Evolutionary conservation across 2,888 invertebrate species (phyloP), one percentile per base, ranked within the genome.

Genomic region (Erebia epiphron): DNA sequence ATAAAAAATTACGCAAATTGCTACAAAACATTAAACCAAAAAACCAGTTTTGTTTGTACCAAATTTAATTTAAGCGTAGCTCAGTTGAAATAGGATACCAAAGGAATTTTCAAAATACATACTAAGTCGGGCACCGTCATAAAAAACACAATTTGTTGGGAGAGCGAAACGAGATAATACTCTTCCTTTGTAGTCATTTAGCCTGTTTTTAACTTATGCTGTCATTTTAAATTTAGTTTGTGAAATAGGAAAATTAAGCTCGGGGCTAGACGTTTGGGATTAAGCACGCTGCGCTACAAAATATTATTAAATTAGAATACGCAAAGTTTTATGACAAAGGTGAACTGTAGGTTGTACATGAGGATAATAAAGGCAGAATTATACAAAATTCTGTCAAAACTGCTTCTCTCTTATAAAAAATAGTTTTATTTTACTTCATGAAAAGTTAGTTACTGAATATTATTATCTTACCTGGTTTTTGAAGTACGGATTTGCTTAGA

Each of bases 171-270:
- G 41, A 64, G 64, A 64, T 64, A 64, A 64, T 64, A 21, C 61
- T 18, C 49, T 21, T 52, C 64, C 64, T 64, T 64, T 64, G 64
- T 64, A 41, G 52, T 64, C 35, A 64, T 64, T 64, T 64, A 54
- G 64, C 64, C 41, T 64, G 54, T 64, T 64, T 35, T 64, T 64
- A 64, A 54, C 64, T 64, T 64, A 41, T 18, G 64, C 64, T 64
- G 64, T 64, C 64, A 54, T 64, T 64, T 64, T 64, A 54, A 64
- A 64, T 64, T 54, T 64, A 64, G 52, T 64, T 64, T 52, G 64
- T 13, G 54, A 64, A 64, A 64, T 64, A 54, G 54, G 64, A 64
- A 54, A 62, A 62, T 49, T 13, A 62, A 62, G 62, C 62, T 21
- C 62, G 2, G 11, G 14, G 11, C 46, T 62, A 49, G 62, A 62